phyloP scores from a whole-genome alignment of 2,113 vertebrate species.

The Jaculus jaculus region DNA sequence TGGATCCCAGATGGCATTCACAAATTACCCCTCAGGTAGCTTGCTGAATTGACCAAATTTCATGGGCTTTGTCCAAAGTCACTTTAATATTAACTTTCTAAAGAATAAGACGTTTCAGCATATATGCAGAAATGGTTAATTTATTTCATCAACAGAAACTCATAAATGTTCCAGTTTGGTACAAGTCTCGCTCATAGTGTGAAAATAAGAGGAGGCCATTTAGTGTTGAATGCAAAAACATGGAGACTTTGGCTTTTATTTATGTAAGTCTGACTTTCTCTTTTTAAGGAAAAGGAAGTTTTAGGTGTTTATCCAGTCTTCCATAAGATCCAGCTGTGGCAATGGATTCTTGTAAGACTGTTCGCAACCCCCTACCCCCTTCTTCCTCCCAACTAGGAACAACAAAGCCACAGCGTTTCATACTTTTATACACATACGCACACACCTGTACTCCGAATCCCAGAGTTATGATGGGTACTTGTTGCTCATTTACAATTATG shows the following conservation, averaged over 20 bases:
- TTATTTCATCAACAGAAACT: background rate
- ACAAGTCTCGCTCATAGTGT: background rate
- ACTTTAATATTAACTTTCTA: slow-evolving; percentile 51
- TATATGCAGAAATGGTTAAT: slow-evolving; percentile 25
- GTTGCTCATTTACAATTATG: slow-evolving; percentile 24
- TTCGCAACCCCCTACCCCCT: background rate
- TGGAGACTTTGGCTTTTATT: background rate
- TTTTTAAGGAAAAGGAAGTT: background rate
- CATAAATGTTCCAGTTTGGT: background rate
- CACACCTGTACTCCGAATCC: background rate
- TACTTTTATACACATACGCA: background rate
- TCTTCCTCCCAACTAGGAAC: background rate
- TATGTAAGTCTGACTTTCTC: background rate
- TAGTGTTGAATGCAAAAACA: background rate
- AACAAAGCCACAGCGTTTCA: background rate
- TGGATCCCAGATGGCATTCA: slow-evolving; percentile 85
- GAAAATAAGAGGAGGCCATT: background rate
- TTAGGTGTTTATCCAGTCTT: background rate
- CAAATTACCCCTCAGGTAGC: slow-evolving; percentile 74
- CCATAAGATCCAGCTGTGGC: background rate
- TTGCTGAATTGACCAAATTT: slow-evolving; percentile 75
- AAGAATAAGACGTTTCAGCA: background rate
- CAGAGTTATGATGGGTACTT: background rate
- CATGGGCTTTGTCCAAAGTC: slow-evolving; percentile 45
- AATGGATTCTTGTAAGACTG: background rate